These are phyloP conservation scores for Haliclona indistincta DNA, from an alignment of 37 sponge, comb jelly and placozoan species.

Conservation along the genomic window DNA sequence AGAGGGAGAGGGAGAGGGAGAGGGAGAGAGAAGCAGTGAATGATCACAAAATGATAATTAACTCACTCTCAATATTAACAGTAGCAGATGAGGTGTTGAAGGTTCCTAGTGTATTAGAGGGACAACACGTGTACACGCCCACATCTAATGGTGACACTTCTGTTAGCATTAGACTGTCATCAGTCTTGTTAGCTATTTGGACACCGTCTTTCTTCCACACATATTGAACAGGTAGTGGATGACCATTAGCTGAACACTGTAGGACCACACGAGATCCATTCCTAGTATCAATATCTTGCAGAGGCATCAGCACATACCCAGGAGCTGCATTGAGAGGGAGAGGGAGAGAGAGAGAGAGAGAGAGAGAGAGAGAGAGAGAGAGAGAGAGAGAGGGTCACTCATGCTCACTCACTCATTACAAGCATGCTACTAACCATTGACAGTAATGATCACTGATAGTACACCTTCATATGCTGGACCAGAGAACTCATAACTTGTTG, in stretches of 20 bases:
- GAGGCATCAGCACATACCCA: background rate
- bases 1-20: no score
- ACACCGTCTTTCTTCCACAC: conserved; percentile 1
- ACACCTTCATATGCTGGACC: no score
- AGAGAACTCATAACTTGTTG: background rate
- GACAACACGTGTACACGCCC: background rate
- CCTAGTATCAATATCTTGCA: background rate
- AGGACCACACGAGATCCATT: no score
- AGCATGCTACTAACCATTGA: no score
- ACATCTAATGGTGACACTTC: background rate
- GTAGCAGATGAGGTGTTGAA: background rate
- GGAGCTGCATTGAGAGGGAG: background rate
- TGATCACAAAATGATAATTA: no score
- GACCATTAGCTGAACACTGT: background rate
- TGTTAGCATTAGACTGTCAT: background rate
- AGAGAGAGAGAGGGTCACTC: background rate
- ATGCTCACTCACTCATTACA: background rate
- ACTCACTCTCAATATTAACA: no score
- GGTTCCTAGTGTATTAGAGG: background rate
- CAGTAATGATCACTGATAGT: no score
- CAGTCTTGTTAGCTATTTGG: background rate
- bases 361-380: background rate
- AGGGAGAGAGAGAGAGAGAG: background rate
- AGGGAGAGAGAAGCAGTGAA: no score
- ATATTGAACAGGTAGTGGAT: background rate